Percentiles rank a stretch among this genome's conserved stretches.
Conservation (phyloP, 1,140 invertebrate genomes). For the Drosophila kohkoa region DNA sequence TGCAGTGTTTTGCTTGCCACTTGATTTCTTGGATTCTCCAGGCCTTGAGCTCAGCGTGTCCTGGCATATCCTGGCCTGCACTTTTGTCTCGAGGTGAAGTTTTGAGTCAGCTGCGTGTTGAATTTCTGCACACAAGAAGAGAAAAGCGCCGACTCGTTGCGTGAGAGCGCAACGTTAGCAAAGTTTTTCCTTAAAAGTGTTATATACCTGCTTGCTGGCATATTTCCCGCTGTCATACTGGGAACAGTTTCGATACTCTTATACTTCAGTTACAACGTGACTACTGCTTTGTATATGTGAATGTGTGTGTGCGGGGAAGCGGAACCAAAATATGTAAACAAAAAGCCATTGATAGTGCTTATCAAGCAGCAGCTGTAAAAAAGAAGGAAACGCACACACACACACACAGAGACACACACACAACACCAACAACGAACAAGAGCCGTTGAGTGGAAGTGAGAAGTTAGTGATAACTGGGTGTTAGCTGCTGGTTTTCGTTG, state of each 20-base stretch:
- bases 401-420: not conserved
- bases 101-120: constrained; percentile 59
- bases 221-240: constrained; percentile 20
- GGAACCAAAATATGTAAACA: constrained; percentile 45
- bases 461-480: constrained; percentile 47
- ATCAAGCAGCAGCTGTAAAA: constrained; percentile 55
- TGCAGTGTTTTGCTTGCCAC: constrained; percentile 50
- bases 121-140: constrained; percentile 43
- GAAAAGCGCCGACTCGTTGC: constrained; percentile 49
- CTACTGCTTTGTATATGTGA: not conserved
- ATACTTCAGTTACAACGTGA: constrained; percentile 20
- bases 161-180: constrained; percentile 9
- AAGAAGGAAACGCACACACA: constrained; percentile 12
- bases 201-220: not conserved
- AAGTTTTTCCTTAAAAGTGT: constrained; percentile 13
- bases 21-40: constrained; percentile 40
- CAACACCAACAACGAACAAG: too few relatives aligned
- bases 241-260: constrained; percentile 48
- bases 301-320: constrained; percentile 6
- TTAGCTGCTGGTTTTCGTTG: constrained; percentile 31
- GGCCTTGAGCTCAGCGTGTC: constrained; percentile 14
- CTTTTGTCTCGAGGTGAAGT: constrained; percentile 58
- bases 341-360: constrained; percentile 63
- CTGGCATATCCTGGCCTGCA: constrained; percentile 1
- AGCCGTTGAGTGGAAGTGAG: constrained; percentile 27